Base-by-base conservation (phyloP, 1,140 invertebrate species). In the Uloborus diversus region DNA sequence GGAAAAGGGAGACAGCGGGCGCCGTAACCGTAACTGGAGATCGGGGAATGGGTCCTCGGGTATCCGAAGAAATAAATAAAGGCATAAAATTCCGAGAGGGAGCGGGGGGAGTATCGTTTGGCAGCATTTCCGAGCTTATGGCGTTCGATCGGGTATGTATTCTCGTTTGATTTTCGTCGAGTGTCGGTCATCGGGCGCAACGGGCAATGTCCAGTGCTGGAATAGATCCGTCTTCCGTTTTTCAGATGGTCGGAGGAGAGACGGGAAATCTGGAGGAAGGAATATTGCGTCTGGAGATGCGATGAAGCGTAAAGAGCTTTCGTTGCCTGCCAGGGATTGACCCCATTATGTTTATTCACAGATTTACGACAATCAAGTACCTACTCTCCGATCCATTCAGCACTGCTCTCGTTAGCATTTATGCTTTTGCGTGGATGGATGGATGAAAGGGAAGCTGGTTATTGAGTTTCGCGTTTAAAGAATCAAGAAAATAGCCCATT, bases 31-130 rank as follows among this genome's bases (percentile, higher is more conserved):
- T 73, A 64, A 64, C 61, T 35, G 33, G 61, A 73, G 69, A 69
- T 69, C 66, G 28, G 49, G 28, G 66, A 69, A 69, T 69, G 66
- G 25, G 66, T 69, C 66, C 32, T 32, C 33, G 69, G 53, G 25
- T 30, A 59, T 59, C 56, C 32, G 51, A 57, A 73, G 69, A 73
- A 73, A 73, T 73, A 73, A 73, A 73, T 73, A 73, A 73, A 73
- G 33, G 69, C 56, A 73, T 73, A 73, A 73, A 73, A 73, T 42
- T 9, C 17, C 17, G 28, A 5, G 0, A 1, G 28, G 57, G 65
- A 37, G 42, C 28, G 27, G 28, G 13, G 25, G 57, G 20, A 30
- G 28, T 28, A 30, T 23, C 4, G 42, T 68, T 37, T 68, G 65
- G 37, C 49, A 68, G 65, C 65, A 11, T 68, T 68, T 42, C 65